phyloP scores from a whole-genome alignment of 2,113 vertebrate species.

The Tragelaphus buxtoni region DNA sequence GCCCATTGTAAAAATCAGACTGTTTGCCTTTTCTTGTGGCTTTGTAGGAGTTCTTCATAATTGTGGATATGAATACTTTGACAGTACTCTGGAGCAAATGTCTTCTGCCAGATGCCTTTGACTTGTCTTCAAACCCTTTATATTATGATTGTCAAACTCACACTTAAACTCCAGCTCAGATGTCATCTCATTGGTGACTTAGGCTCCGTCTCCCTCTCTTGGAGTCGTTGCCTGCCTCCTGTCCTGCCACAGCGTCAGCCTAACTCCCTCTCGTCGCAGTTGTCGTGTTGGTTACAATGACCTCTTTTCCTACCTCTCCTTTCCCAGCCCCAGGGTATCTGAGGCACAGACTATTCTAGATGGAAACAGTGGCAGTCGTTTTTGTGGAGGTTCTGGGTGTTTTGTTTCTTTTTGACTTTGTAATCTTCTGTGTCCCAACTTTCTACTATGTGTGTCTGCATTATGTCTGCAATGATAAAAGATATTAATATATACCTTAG shows the following conservation, averaged over 20 bases:
- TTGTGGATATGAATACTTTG: background rate
- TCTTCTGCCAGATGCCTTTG: background rate
- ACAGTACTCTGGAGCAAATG: background rate
- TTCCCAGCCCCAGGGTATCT: background rate
- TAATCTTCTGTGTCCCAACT: background rate
- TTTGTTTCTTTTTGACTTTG: background rate
- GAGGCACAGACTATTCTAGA: background rate
- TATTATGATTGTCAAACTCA: background rate
- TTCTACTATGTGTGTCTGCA: background rate
- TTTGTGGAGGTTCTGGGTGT: background rate
- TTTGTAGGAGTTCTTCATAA: background rate
- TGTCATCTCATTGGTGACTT: background rate
- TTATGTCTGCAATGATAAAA: background rate
- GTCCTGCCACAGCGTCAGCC: background rate
- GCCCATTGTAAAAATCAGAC: background rate
- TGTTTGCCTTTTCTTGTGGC: background rate
- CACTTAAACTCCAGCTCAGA: background rate
- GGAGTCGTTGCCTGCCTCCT: background rate
- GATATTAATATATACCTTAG: background rate
- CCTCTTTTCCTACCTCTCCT: background rate
- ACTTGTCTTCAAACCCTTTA: background rate
- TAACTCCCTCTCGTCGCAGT: background rate
- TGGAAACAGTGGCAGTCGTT: background rate
- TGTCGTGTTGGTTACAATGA: background rate
- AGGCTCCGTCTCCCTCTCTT: background rate